Conservation (phyloP, 1,140 invertebrate genomes). For the Sitodiplosis mosellana region DNA sequence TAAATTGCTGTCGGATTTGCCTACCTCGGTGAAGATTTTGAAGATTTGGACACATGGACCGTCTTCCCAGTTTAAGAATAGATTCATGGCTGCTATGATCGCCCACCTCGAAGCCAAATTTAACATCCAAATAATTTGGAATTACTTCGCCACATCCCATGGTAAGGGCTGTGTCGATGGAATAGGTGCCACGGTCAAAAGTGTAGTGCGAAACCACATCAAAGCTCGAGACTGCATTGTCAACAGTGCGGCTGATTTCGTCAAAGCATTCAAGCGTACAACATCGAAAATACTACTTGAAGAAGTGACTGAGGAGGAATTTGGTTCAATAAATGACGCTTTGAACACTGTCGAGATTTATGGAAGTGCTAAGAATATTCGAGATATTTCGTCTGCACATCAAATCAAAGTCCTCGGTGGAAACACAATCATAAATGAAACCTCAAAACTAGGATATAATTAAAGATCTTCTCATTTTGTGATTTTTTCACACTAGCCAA, state of each 20-base stretch:
- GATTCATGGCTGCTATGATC: neutral
- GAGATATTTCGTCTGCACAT: neutral
- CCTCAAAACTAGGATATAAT: neutral
- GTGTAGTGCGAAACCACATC: neutral
- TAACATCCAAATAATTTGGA: neutral
- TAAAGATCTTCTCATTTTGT: conserved; percentile 1
- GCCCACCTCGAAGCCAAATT: neutral
- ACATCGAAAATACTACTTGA: neutral
- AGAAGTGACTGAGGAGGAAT: neutral
- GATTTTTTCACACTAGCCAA: too few species aligned
- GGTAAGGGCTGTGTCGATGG: neutral
- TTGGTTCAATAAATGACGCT: neutral
- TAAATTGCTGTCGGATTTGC: neutral
- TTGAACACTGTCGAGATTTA: neutral
- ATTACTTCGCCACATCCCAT: neutral
- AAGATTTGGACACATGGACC: neutral
- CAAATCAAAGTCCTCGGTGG: neutral
- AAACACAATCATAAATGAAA: neutral
- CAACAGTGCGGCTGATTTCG: neutral
- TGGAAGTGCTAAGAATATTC: neutral
- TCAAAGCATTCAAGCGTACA: neutral
- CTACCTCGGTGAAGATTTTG: neutral
- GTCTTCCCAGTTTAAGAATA: neutral
- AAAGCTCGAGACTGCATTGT: neutral
- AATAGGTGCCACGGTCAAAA: neutral